Conservation (phyloP, 2,888 invertebrate genomes). For the Rhynchonema sp. region DNA sequence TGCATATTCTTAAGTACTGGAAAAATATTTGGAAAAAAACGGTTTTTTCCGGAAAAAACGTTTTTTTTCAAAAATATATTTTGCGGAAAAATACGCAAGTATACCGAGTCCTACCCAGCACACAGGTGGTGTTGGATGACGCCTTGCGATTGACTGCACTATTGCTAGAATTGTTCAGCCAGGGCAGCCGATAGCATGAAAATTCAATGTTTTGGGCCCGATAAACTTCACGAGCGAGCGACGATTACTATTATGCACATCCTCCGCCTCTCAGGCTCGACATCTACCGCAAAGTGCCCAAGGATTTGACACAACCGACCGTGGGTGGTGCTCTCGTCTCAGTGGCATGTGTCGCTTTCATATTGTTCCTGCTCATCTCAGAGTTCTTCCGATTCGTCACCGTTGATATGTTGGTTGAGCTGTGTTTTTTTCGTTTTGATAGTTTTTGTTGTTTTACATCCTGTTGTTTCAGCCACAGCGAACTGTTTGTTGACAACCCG, state of each 20-base stretch:
- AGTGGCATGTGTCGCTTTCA: conserved; percentile 35
- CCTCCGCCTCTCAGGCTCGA: conserved; percentile 35
- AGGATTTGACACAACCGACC: conserved; percentile 42
- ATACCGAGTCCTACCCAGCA: too few species aligned
- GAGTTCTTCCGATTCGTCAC: conserved; percentile 35
- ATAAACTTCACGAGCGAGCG: too few species aligned
- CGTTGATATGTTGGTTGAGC: conserved; percentile 34
- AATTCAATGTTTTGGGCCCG: too few species aligned
- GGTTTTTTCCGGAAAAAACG: too few species aligned
- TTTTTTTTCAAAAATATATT: too few species aligned
- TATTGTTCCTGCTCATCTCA: conserved; percentile 34
- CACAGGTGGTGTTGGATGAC: too few species aligned
- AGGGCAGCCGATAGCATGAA: too few species aligned
- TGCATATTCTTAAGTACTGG: too few species aligned
- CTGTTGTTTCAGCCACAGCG: conserved; percentile 32
- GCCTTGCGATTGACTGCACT: too few species aligned
- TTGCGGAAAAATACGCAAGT: too few species aligned
- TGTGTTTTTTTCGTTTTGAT: background rate
- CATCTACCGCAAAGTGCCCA: conserved; percentile 42
- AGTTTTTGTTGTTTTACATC: background rate
- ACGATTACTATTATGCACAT: background rate
- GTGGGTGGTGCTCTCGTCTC: conserved; percentile 38
- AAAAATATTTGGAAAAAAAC: too few species aligned
- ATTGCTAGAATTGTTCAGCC: too few species aligned
- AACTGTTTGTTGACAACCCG: conserved; percentile 39